These are phyloP conservation scores for Vireo griseus DNA, from an alignment of 2,797 vertebrate species.

Conservation along the genomic window DNA sequence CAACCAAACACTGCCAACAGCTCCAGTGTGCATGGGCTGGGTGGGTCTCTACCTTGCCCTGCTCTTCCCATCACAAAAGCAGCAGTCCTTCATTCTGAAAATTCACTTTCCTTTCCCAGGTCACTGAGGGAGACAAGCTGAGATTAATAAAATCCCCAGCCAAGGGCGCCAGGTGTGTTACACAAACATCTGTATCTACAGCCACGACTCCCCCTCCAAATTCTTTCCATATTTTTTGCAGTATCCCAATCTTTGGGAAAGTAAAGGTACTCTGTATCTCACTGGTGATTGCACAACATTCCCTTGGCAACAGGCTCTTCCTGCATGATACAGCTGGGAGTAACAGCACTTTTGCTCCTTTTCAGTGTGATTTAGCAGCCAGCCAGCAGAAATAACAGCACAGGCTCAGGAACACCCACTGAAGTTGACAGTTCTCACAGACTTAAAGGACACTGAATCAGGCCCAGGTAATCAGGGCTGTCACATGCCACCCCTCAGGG, in stretches of 20 bases:
- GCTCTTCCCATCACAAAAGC: background rate
- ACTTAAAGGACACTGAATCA: background rate
- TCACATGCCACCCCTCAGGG: background rate
- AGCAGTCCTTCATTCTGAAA: background rate
- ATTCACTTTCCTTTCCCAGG: background rate
- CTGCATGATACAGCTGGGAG: background rate
- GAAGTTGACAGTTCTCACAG: background rate
- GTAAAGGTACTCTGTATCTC: background rate
- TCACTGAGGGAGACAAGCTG: background rate
- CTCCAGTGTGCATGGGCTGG: background rate
- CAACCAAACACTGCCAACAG: background rate
- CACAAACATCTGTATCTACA: background rate
- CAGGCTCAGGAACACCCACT: background rate
- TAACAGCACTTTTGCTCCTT: background rate
- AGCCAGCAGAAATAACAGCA: background rate
- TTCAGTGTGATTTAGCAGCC: background rate
- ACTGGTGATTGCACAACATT: background rate
- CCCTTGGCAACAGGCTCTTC: conserved; percentile 24
- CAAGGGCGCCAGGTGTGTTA: background rate
- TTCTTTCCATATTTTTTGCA: background rate
- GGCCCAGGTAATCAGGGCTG: background rate
- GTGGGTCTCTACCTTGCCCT: background rate
- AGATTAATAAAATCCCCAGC: background rate
- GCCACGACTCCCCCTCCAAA: background rate
- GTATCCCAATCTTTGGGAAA: background rate